Evolutionary conservation across 2,113 vertebrate genomes (phyloP), one percentile per base, ranked within the genome.

Genomic region (Trogon surrucura): DNA sequence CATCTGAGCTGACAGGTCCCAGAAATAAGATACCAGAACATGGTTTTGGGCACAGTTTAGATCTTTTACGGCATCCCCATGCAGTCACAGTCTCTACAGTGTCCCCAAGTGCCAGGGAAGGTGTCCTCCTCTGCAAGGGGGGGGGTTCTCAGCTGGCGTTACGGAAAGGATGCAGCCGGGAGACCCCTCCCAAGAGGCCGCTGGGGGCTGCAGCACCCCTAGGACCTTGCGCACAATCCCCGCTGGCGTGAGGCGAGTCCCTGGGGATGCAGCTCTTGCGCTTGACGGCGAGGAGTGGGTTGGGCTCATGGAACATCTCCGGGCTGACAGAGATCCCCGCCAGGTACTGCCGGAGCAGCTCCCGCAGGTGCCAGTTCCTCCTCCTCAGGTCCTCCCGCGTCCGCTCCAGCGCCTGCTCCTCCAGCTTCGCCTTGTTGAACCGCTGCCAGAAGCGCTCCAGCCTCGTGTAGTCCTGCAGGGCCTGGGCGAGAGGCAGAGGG

Each of bases 371-470:
- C 67, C n/a, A 47, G 53, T 98, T 98, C 94, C 97, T 98, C 16
- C 62, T 95, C 10, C 80, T 32, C 89, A 98, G 92, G 23, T 91
- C 91, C 4, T 1, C 29, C 36, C 60, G 96, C 15, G 97, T 96
- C 38, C 13, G 93, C 57, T 96, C 95, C 80, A 99, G 96, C 5
- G 96, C 98, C 84, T 97, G 94, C 41, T 97, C 96, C 67, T 99
- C 98, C 94, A 99, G 96, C 70, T 97, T 98, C 6, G 89, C 98
- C 89, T 99, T 98, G 95, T 98, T 99, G 96, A 98, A 98, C 11
- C 98, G 93, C 82, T 98, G 98, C 98, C 98, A 99, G 97, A 99
- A 98, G 32, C 88, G 88, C 71, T 98, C 98, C 96, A 99, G 92
- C 50, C 95, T 97, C n/a, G 7, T 21, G 4, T 98, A 98, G 58